phyloP scores from a whole-genome alignment of 2,888 invertebrate species.

The Rhaphigaster nebulosa region DNA sequence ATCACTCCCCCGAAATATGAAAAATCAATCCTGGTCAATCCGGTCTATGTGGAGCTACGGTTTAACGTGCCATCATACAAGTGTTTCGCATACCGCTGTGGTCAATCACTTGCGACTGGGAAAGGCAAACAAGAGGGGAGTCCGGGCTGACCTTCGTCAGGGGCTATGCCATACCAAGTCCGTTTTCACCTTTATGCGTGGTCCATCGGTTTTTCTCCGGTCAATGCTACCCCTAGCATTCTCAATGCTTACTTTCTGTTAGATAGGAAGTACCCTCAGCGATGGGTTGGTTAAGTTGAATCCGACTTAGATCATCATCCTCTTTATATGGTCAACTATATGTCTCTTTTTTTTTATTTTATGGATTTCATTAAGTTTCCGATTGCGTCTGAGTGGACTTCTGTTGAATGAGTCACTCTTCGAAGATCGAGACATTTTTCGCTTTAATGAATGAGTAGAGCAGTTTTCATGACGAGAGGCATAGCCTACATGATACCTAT shows the following conservation, averaged over 20 bases:
- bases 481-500: too few species aligned
- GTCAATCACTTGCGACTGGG: conserved; percentile 27
- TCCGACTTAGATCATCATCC: neutral
- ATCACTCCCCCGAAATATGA: neutral
- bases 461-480: too few species aligned
- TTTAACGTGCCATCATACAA: conserved; percentile 26
- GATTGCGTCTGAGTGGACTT: too few species aligned
- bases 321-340: neutral
- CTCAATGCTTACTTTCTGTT: neutral
- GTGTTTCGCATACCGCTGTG: conserved; percentile 25
- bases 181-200: neutral
- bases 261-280: neutral
- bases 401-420: too few species aligned
- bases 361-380: too few species aligned
- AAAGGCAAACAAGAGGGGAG: conserved; percentile 31
- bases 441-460: too few species aligned
- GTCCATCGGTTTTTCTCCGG: neutral
- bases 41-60: neutral
- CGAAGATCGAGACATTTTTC: too few species aligned
- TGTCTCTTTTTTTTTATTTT: neutral
- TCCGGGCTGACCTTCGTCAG: conserved; percentile 10
- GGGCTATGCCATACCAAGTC: neutral
- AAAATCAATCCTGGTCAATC: neutral
- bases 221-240: neutral
- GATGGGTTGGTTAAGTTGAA: neutral